These are phyloP conservation scores for Parnassius orleans DNA, from an alignment of 2,888 invertebrate species.

Conservation along the genomic window DNA sequence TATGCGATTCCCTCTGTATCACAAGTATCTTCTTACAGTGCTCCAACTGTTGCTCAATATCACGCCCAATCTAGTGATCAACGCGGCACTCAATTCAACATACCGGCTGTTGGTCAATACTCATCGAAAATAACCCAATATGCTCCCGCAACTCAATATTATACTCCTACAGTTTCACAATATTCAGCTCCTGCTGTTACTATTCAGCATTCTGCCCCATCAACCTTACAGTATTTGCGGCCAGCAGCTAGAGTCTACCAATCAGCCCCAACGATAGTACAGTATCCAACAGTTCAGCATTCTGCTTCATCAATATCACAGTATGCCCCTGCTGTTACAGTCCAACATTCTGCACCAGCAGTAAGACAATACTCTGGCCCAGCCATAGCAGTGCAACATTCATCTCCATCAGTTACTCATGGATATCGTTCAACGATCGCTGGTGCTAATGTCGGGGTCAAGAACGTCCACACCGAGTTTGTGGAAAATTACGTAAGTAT, in stretches of 20 bases:
- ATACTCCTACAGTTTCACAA: constrained; percentile 36
- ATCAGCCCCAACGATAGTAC: constrained; percentile 31
- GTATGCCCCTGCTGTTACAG: constrained; percentile 32
- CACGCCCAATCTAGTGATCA: constrained; percentile 32
- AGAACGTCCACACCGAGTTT: constrained; percentile 82
- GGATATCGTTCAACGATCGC: background rate
- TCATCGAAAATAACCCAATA: constrained; percentile 38
- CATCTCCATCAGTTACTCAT: constrained; percentile 27
- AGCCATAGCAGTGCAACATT: constrained; percentile 31
- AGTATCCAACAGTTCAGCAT: constrained; percentile 34
- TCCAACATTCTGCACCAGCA: constrained; percentile 48
- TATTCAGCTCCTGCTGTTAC: constrained; percentile 37
- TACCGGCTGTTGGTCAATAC: constrained; percentile 33
- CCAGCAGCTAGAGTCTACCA: constrained; percentile 34
- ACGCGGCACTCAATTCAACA: constrained; percentile 31
- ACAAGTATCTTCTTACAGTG: constrained; percentile 30
- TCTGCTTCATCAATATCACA: constrained; percentile 38
- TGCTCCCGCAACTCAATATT: constrained; percentile 36
- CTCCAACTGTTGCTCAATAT: constrained; percentile 36
- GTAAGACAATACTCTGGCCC: constrained; percentile 35
- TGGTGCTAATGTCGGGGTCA: constrained; percentile 51
- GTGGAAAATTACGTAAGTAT: constrained; percentile 83
- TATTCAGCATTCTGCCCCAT: constrained; percentile 48
- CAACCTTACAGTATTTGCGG: constrained; percentile 32
- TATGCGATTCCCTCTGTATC: constrained; percentile 25